Conservation (phyloP, 2,113 vertebrate genomes). For the Sebastes schlegelii region DNA sequence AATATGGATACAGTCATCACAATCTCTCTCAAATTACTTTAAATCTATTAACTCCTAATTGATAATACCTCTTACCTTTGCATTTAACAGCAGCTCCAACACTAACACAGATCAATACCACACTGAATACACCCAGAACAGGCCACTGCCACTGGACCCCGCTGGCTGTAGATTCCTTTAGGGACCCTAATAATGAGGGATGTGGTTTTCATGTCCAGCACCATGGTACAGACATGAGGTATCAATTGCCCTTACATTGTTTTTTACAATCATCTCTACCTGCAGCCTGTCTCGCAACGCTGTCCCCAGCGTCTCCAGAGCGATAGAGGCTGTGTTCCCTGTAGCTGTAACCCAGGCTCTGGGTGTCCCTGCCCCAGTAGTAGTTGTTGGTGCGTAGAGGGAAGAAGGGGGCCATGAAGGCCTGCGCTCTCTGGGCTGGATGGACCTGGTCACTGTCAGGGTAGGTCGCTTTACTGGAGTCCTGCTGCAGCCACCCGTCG, state of each 20-base stretch:
- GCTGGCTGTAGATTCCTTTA: background rate
- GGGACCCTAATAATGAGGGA: background rate
- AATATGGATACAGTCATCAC: background rate
- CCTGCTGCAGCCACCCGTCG: background rate
- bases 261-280: conserved; percentile 15
- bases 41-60: background rate
- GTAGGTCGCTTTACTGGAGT: background rate
- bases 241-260: background rate
- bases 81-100: conserved; percentile 16
- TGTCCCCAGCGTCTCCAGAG: background rate
- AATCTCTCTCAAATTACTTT: background rate
- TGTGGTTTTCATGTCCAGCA: background rate
- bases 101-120: background rate
- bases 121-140: conserved; percentile 24
- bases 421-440: conserved; percentile 23
- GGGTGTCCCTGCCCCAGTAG: background rate
- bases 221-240: background rate
- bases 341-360: conserved; percentile 37
- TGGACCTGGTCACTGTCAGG: conserved; percentile 14
- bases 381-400: conserved; percentile 30
- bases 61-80: conserved; percentile 25
- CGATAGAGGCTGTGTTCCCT: background rate
- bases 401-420: conserved; percentile 46
- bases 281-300: background rate
- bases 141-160: conserved; percentile 33